Evolutionary conservation across 2,888 invertebrate genomes (phyloP).

Genomic region (Elysia crispata): DNA sequence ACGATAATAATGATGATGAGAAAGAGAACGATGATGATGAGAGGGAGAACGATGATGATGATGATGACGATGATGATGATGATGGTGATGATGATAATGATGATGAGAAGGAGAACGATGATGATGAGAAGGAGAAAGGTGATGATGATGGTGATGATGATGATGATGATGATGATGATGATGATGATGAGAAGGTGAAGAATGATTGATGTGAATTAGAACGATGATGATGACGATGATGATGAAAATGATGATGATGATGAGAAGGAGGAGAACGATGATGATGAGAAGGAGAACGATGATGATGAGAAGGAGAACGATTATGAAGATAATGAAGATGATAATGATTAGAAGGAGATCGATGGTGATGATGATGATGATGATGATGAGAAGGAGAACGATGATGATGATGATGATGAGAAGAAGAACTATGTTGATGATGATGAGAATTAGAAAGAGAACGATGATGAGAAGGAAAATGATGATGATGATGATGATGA

Average conservation of each 20-base stretch:
- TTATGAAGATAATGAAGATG: no score
- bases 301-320: no score
- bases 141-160: neutral
- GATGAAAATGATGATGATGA: no score
- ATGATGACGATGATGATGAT: neutral
- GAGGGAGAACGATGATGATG: neutral
- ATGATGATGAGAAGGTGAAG: no score
- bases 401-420: no score
- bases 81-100: neutral
- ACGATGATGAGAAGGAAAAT: conserved; percentile 18
- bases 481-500: conserved; percentile 27
- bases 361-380: neutral
- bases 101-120: no score
- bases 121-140: no score
- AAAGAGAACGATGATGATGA: conserved; percentile 6
- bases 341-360: no score
- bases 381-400: no score
- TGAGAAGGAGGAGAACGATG: no score
- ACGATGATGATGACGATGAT: neutral
- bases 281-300: no score
- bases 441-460: conserved; percentile 2
- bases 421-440: no score
- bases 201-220: neutral
- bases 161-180: conserved; percentile 6
- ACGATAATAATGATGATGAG: conserved; percentile 6